Conservation (phyloP, 2,888 invertebrate species). For the Brachypterus glaber region DNA sequence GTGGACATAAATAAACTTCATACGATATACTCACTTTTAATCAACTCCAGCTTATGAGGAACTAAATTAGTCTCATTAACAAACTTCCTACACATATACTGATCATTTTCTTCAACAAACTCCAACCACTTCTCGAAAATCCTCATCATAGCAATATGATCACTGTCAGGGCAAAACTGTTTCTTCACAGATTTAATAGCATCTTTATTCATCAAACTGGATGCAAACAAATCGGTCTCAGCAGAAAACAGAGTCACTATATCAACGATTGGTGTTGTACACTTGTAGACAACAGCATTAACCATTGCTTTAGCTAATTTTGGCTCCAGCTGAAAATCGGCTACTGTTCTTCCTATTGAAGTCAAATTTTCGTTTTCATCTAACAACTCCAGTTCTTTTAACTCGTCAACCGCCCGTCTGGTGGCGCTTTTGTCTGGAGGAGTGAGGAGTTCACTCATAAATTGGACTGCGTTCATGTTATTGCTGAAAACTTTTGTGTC, state of each 20-base stretch:
- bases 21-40: constrained; percentile 44
- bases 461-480: constrained; percentile 47
- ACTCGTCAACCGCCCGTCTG: constrained; percentile 48
- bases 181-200: constrained; percentile 46
- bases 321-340: constrained; percentile 50
- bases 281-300: constrained; percentile 48
- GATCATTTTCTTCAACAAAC: constrained; percentile 28
- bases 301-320: constrained; percentile 51
- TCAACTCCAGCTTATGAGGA: constrained; percentile 43
- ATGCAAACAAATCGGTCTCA: constrained; percentile 46
- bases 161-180: constrained; percentile 47
- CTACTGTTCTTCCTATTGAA: constrained; percentile 45
- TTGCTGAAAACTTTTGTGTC: constrained; percentile 54
- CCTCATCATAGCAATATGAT: constrained; percentile 51
- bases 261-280: constrained; percentile 44
- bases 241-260: constrained; percentile 42
- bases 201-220: constrained; percentile 42
- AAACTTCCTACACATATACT: constrained; percentile 35
- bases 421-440: constrained; percentile 49
- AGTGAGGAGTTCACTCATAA: constrained; percentile 52
- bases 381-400: constrained; percentile 49
- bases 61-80: constrained; percentile 41
- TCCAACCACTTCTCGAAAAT: constrained; percentile 47
- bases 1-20: too few relatives aligned
- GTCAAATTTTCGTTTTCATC: constrained; percentile 55